A percentile compares a stretch with the other conserved stretches of the same genome.
phyloP scores from a whole-genome alignment of 2,113 vertebrate genomes.

The Psilopsiagon aurifrons region DNA sequence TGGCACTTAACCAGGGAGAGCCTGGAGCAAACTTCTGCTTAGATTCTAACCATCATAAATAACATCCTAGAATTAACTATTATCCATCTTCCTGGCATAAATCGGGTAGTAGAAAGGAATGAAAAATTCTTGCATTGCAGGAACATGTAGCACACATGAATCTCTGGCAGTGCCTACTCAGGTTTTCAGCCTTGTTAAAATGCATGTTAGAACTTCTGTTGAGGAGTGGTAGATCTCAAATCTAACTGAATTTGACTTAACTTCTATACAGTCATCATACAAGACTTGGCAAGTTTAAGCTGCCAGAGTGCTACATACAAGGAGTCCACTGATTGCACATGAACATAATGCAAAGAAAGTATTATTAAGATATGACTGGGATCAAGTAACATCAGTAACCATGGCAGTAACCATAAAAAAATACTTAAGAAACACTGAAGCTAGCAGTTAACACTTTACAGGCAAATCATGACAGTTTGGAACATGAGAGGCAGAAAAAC shows the following conservation, averaged over 20 bases:
- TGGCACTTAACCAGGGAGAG: neutral
- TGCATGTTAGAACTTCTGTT: neutral
- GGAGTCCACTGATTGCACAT: neutral
- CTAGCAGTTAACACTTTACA: neutral
- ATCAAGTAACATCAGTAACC: neutral
- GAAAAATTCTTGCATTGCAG: neutral
- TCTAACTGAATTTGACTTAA: neutral
- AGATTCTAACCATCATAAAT: neutral
- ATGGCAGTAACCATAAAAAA: neutral
- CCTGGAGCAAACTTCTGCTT: neutral
- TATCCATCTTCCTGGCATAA: neutral
- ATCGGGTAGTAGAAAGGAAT: neutral
- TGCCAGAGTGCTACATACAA: neutral
- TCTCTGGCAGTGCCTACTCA: neutral
- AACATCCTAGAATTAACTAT: neutral
- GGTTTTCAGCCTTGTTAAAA: neutral
- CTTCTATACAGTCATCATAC: neutral
- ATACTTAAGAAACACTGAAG: neutral
- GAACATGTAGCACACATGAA: neutral
- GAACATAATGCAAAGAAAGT: neutral
- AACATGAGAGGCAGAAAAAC: neutral
- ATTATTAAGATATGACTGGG: neutral
- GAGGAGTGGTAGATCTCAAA: neutral
- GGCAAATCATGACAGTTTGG: neutral
- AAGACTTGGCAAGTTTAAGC: neutral